phyloP scores from a whole-genome alignment of 2,113 vertebrate genomes.

The Paedocypris sp. region DNA sequence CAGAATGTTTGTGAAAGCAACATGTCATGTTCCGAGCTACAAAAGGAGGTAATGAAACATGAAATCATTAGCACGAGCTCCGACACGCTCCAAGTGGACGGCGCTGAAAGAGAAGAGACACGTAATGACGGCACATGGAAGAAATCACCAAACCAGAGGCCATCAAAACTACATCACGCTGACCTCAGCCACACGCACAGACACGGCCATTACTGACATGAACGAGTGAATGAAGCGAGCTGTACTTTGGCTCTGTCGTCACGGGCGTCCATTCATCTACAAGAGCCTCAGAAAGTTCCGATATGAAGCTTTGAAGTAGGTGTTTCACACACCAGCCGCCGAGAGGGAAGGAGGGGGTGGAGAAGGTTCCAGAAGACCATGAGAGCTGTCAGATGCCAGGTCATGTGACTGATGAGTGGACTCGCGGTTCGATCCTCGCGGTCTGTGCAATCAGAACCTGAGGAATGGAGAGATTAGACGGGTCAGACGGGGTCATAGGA shows the following conservation, averaged over 20 bases:
- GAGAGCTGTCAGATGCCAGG: constrained; percentile 40
- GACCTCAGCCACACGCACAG: neutral
- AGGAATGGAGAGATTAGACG: constrained; percentile 51
- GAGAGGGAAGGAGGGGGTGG: constrained; percentile 29
- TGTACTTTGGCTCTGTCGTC: neutral
- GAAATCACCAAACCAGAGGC: neutral
- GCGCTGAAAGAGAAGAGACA: neutral
- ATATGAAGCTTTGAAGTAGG: constrained; percentile 20
- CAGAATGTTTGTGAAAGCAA: constrained; percentile 22
- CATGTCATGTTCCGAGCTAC: constrained; percentile 7
- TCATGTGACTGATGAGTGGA: constrained; percentile 41
- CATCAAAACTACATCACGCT: neutral
- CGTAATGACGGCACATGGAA: neutral
- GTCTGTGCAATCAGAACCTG: constrained; percentile 47
- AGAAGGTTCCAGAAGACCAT: constrained; percentile 38
- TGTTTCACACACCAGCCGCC: constrained; percentile 35
- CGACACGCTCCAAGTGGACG: neutral
- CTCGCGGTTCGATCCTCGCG: constrained; percentile 45
- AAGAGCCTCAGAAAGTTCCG: neutral
- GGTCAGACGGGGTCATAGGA: constrained; percentile 51
- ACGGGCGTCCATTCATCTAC: neutral
- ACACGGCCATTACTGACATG: neutral
- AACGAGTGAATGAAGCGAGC: neutral
- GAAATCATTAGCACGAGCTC: neutral
- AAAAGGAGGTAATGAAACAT: neutral